Base-by-base conservation (phyloP, 2,113 vertebrate species). In the Microtus richardsoni region DNA sequence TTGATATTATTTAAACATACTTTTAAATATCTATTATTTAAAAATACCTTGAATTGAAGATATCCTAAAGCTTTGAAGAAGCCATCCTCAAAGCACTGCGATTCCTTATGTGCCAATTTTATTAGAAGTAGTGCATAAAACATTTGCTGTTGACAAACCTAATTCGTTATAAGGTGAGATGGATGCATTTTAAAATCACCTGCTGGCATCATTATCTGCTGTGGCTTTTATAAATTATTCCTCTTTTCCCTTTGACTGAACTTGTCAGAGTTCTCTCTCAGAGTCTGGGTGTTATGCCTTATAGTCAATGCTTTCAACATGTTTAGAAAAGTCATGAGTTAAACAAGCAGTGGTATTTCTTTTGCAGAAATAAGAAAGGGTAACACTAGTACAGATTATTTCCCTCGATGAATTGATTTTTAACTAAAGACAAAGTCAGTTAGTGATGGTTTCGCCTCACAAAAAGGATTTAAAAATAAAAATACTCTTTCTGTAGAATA, bases 11-110 rank as follows among this genome's bases (percentile, higher is more conserved):
- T 99, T 98, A 98, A 98, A 98, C 98, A 98, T 98, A 98, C 91
- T 98, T 98, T 98, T 98, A 98, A 99, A 97, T 98, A 98, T 98
- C 98, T 98, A 98, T 98, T 98, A 98, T 98, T 98, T 99, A 98
- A 98, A 98, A 98, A 97, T 68, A 97, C 97, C 98, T 98, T 97
- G 95, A 98, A 96, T 97, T 96, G 97, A 98, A 98, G 98, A 97
- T 95, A 98, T 93, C 86, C 58, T 66, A 97, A 98, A 93, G 97
- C 98, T 99, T 98, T 98, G 98, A 99, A 98, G 98, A 97, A 97
- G 97, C 86, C 97, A 98, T 97, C 97, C 98, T 98, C 98, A 98
- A 98, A 99, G 98, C 97, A 95, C 49, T 91, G 62, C 77, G 52
- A 95, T 88, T 90, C 96, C 97, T 91, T 82, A 84, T 79, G 75